Evolutionary conservation across 2,888 invertebrate genomes (phyloP).

Genomic region (Mimachlamys varia): DNA sequence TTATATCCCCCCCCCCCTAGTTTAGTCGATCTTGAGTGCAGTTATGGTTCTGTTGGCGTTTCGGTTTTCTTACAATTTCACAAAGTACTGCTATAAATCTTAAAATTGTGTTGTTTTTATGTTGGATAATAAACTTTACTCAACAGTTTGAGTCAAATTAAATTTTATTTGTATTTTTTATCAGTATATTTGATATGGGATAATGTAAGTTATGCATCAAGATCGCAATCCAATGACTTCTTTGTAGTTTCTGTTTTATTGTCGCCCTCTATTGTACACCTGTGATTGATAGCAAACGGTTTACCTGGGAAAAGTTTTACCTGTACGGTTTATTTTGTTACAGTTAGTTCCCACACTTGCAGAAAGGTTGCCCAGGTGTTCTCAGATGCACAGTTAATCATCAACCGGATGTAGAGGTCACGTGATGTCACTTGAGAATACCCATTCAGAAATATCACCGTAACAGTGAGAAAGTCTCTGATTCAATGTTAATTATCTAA

Average conservation of each 20-base stretch:
- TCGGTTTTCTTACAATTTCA: too few relatives aligned
- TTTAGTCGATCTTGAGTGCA: too few relatives aligned
- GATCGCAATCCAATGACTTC: neutral
- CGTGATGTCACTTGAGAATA: conserved; percentile 7
- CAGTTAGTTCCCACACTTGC: conserved; percentile 22
- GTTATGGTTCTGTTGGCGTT: too few relatives aligned
- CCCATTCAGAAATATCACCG: neutral
- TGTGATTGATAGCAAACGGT: neutral
- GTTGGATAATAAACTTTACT: too few relatives aligned
- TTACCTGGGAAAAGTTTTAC: conserved; percentile 8
- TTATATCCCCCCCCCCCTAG: too few relatives aligned
- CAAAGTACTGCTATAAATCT: too few relatives aligned
- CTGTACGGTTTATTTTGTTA: conserved; percentile 14
- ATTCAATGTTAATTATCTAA: conserved; percentile 28
- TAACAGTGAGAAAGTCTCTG: neutral
- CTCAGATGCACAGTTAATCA: conserved; percentile 31
- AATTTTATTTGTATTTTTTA: neutral
- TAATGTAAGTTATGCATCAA: neutral
- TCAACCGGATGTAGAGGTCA: conserved; percentile 28
- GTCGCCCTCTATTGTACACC: neutral
- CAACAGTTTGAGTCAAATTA: neutral
- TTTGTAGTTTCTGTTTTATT: conserved; percentile 4
- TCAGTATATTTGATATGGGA: neutral
- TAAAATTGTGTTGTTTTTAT: too few relatives aligned
- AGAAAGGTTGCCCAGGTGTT: conserved; percentile 16